Evolutionary conservation across 2,888 invertebrate species (phyloP).

Genomic region (Notodromas monacha): DNA sequence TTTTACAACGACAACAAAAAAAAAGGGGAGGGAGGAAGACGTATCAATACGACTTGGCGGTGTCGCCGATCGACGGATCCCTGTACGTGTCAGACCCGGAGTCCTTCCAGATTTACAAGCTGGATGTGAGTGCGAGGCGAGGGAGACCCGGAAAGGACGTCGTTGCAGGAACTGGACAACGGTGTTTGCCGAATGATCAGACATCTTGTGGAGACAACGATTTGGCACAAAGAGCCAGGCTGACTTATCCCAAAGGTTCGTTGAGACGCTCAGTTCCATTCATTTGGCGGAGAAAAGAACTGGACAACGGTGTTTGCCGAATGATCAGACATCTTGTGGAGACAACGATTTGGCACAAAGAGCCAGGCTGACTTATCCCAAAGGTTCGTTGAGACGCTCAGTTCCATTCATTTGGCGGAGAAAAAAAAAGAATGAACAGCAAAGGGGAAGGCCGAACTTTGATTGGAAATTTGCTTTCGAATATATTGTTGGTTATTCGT

Average conservation of each 20-base stretch:
- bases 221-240: constrained; percentile 57
- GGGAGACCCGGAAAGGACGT: constrained; percentile 22
- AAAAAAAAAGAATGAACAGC: too few species aligned
- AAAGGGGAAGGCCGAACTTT: too few species aligned
- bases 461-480: too few species aligned
- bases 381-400: constrained; percentile 26
- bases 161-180: constrained; percentile 70
- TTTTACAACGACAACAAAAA: constrained; percentile 8
- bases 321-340: constrained; percentile 77
- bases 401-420: too few species aligned
- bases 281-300: too few species aligned
- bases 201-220: constrained; percentile 88
- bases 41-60: constrained; percentile 80
- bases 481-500: too few species aligned
- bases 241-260: constrained; percentile 68
- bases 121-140: constrained; percentile 22
- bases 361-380: constrained; percentile 77
- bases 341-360: constrained; percentile 70
- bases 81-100: constrained; percentile 86
- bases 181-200: constrained; percentile 68
- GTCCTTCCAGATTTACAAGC: constrained; percentile 65
- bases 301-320: constrained; percentile 65
- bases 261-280: too few species aligned
- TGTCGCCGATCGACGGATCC: constrained; percentile 69
- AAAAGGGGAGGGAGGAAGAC: constrained; percentile 67